Conservation (phyloP, 1,140 invertebrate genomes). For the Bacillus rossius region DNA sequence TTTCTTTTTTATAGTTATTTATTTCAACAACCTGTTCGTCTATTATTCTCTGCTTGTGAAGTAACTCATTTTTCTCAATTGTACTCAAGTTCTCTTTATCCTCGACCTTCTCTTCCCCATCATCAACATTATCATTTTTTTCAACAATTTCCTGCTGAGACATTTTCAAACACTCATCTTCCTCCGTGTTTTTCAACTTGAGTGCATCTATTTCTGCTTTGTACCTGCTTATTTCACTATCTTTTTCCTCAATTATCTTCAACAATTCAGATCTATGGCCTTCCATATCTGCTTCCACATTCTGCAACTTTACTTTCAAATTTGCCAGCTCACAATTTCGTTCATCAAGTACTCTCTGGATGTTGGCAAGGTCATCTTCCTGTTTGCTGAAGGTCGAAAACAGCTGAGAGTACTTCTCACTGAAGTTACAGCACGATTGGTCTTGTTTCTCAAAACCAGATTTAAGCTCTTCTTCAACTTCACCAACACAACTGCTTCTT, state of each 20-base stretch:
- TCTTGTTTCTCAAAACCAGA: no score
- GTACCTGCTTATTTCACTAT: not conserved
- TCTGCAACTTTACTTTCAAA: not conserved
- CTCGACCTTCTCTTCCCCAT: not conserved
- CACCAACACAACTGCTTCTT: no score
- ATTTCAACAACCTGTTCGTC: no score
- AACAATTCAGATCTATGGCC: not conserved
- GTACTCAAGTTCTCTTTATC: not conserved
- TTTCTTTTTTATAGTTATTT: no score
- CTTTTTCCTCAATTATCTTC: not conserved
- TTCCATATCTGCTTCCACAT: not conserved
- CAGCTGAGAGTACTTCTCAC: no score
- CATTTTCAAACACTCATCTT: not conserved
- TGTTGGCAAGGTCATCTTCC: not conserved
- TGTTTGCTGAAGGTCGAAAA: not conserved
- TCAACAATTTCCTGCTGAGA: not conserved
- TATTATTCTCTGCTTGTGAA: not conserved
- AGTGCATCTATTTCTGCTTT: not conserved
- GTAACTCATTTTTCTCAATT: not conserved
- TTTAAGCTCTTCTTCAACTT: no score
- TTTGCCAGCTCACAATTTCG: not conserved
- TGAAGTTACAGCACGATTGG: no score
- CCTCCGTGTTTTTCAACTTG: not conserved
- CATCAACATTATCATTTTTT: not conserved
- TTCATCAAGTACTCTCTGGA: not conserved